These are phyloP conservation scores for Ametastegia equiseti DNA, from an alignment of 2,888 invertebrate genomes.

Conservation along the genomic window DNA sequence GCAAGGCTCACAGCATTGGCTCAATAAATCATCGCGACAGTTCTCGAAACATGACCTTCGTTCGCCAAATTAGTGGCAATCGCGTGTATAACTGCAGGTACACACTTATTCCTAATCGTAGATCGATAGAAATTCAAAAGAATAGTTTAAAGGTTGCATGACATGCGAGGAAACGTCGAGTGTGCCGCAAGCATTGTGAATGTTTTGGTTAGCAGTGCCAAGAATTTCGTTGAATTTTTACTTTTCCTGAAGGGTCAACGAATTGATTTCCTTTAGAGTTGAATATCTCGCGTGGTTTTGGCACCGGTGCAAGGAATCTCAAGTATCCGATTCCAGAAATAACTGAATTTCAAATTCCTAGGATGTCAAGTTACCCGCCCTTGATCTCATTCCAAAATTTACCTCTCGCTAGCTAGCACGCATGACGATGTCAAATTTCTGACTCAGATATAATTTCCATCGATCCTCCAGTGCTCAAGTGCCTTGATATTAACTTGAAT, in stretches of 20 bases:
- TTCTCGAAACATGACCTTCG: neutral
- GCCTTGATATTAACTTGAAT: neutral
- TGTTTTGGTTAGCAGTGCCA: neutral
- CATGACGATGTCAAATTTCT: neutral
- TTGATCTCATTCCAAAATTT: conserved; percentile 12
- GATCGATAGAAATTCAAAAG: neutral
- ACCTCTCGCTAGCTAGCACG: neutral
- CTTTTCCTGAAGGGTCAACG: conserved; percentile 16
- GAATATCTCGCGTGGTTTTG: neutral
- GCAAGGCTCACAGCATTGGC: neutral
- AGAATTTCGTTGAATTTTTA: neutral
- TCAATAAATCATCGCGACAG: neutral
- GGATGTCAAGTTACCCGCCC: conserved; percentile 5
- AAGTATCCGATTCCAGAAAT: neutral
- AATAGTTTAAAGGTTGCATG: too few relatives aligned
- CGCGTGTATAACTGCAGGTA: too few relatives aligned
- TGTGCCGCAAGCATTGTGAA: neutral
- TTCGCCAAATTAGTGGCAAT: neutral
- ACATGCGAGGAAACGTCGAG: neutral
- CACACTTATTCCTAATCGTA: too few relatives aligned
- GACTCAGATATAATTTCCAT: neutral
- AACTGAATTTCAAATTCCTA: conserved; percentile 14
- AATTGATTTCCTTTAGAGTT: conserved; percentile 2
- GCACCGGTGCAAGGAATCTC: conserved; percentile 12
- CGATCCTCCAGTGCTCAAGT: conserved; percentile 3